Conservation (phyloP, 2,113 vertebrate genomes). For the Corythoichthys haematopterus region DNA sequence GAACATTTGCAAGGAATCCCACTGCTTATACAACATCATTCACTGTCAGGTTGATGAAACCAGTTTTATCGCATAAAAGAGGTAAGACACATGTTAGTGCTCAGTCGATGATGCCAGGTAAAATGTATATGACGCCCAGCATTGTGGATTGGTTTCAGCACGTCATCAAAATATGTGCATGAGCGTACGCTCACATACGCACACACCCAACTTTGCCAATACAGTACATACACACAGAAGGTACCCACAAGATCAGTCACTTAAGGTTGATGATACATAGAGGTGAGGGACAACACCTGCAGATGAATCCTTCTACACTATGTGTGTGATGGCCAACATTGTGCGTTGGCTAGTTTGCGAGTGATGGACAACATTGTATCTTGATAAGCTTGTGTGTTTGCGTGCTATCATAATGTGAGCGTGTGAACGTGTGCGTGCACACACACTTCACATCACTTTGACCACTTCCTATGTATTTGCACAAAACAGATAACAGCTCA, state of each 20-base stretch:
- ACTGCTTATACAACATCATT: constrained; percentile 20
- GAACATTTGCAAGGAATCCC: constrained; percentile 12
- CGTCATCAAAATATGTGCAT: not conserved
- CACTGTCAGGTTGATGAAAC: constrained; percentile 13
- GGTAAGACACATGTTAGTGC: constrained; percentile 23
- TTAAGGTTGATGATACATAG: too few species aligned
- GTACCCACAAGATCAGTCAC: too few species aligned
- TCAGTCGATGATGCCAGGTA: constrained; percentile 15
- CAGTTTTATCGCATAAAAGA: constrained; percentile 3
- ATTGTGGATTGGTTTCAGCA: constrained; percentile 4
- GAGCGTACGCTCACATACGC: not conserved
- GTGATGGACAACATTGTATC: too few species aligned
- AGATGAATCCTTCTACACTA: too few species aligned
- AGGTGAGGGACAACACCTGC: too few species aligned
- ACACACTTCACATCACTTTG: not conserved
- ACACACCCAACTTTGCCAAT: not conserved
- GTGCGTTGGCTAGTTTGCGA: too few species aligned
- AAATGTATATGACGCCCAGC: not conserved
- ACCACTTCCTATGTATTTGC: not conserved
- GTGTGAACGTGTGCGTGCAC: not conserved
- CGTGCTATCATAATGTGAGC: too few species aligned
- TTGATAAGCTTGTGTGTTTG: too few species aligned
- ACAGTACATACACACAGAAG: not conserved
- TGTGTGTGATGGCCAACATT: too few species aligned
- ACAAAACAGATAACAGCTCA: not conserved